Evolutionary conservation across 2,113 vertebrate species (phyloP), one percentile per base, ranked within the genome.

Genomic region (Xiphias gladius): DNA sequence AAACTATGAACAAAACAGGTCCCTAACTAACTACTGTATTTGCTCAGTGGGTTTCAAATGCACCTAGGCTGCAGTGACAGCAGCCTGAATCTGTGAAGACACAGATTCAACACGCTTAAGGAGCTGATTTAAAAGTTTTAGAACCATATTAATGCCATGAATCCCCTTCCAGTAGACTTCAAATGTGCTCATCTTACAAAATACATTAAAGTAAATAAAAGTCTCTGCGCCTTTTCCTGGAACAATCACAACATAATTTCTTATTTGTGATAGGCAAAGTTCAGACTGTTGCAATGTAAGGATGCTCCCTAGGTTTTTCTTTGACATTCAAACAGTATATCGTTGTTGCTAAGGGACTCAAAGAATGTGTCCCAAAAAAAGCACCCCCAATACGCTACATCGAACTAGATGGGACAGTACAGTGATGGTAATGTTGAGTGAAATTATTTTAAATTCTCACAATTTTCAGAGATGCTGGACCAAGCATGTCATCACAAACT

Each of bases 131-230:
- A 19, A 55, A 4, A 14, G 37, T 68, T 79, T 68, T 39, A 39
- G 5, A 39, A 41, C 7, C 13, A 50, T 24, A 26, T 55, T 71
- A 30, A 50, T 1, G 14, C 28, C 19, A 57, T 59, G 24, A 55
- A n/a, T 76, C 43, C 26, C 37, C 66, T 52, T 32, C 26, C n/a
- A 63, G 32, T 55, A 37, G 32, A 3, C 67, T 4, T 66, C 17
- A 66, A 65, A 80, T 59, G 71, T 64, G 61, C 32, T 70, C 2
- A 43, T 22, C 50, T 52, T 35, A 50, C 28, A 16, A 30, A 73
- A 66, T 55, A 59, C 32, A 63, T 78, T 61, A 7, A 67, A 63
- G 14, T 58, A 64, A 78, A 52, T 79, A 7, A 43, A 64, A 65
- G 2, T 12, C 20, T 11, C 28, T 43, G 28, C 22, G 64, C 4